phyloP scores from a whole-genome alignment of 2,797 vertebrate genomes.

The Centropyge bicolor region DNA sequence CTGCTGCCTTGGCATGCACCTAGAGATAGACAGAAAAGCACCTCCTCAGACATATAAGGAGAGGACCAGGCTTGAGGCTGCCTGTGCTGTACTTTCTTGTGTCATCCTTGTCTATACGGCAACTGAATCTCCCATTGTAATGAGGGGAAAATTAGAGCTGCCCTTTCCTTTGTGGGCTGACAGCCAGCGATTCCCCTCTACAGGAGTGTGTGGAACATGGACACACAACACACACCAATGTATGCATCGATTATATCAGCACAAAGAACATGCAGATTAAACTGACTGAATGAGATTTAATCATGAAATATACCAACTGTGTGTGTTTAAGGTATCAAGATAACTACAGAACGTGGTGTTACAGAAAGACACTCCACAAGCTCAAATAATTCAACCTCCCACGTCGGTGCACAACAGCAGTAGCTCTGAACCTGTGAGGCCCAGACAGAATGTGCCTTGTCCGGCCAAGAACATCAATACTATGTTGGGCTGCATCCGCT shows the following conservation, averaged over 20 bases:
- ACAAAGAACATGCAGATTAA: slow-evolving; percentile 8
- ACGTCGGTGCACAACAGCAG: slow-evolving; percentile 2
- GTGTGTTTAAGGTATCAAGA: not conserved
- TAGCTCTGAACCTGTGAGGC: slow-evolving; percentile 14
- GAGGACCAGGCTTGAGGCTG: slow-evolving; percentile 51
- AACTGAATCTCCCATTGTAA: slow-evolving; percentile 42
- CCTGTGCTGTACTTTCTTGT: slow-evolving; percentile 45
- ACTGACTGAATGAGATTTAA: not conserved
- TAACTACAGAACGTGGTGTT: not conserved
- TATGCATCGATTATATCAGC: slow-evolving; percentile 14
- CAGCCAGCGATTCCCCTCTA: slow-evolving; percentile 16
- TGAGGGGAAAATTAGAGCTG: slow-evolving; percentile 40
- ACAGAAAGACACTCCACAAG: not conserved
- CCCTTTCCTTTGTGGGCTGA: slow-evolving; percentile 25
- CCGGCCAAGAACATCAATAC: slow-evolving; percentile 37
- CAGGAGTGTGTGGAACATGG: not conserved
- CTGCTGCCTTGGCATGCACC: slow-evolving; percentile 63
- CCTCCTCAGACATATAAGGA: slow-evolving; percentile 84
- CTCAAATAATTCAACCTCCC: slow-evolving; percentile 17
- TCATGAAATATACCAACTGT: not conserved
- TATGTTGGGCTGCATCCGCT: slow-evolving; percentile 3
- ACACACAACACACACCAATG: not conserved
- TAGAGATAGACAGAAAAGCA: slow-evolving; percentile 53
- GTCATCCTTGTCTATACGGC: slow-evolving; percentile 50
- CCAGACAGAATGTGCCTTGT: slow-evolving; percentile 29